phyloP scores from a whole-genome alignment of 2,797 vertebrate genomes.

The Alectoris magna region DNA sequence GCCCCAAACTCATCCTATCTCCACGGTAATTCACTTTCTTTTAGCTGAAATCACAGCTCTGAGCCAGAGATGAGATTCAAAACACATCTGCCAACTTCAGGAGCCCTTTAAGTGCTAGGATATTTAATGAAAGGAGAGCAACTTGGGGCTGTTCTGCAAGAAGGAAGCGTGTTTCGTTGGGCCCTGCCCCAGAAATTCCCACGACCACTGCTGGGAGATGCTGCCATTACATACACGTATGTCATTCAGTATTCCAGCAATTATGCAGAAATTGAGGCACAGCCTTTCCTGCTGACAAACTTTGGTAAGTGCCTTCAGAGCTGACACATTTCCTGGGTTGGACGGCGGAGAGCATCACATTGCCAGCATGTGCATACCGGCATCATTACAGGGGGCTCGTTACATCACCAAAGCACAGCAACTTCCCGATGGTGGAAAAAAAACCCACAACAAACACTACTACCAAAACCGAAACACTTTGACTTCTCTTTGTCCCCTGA shows the following conservation, averaged over 20 bases:
- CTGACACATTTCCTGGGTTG: accelerated
- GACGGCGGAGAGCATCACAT: accelerated
- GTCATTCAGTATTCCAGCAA: neutral
- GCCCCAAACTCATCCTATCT: neutral
- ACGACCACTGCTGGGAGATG: accelerated
- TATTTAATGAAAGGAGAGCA: neutral
- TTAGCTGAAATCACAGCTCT: constrained; percentile 7
- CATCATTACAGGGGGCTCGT: neutral
- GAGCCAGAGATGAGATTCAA: neutral
- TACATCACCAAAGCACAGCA: neutral
- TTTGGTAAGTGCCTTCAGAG: neutral
- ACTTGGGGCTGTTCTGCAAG: neutral
- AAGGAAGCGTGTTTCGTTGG: accelerated
- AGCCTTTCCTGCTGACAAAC: neutral
- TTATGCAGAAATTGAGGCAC: neutral
- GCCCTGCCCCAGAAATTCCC: neutral
- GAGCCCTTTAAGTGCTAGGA: neutral
- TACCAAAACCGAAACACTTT: neutral
- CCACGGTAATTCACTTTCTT: neutral
- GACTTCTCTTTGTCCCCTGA: neutral
- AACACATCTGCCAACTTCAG: neutral
- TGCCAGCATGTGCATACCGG: neutral
- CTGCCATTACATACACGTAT: accelerated
- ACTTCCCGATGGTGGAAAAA: neutral
- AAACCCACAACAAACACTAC: neutral